Evolutionary conservation across 2,888 invertebrate species (phyloP), one percentile per base, ranked within the genome.

Genomic region (Thumatha senex): DNA sequence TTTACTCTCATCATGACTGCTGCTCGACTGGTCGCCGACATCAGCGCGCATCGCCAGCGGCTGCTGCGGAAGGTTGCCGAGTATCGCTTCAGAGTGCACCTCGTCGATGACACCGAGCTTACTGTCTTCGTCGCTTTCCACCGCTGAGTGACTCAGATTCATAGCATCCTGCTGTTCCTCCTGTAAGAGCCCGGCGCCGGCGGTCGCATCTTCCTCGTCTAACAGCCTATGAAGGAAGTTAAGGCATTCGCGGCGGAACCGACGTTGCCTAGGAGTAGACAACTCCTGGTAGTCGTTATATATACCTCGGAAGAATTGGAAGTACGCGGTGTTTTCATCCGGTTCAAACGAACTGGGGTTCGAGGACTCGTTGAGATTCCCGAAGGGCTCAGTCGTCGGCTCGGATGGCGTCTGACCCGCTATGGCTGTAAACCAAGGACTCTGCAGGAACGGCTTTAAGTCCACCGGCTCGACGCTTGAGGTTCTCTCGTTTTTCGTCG

Each of bases 301-400:
- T 30, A 90, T 80, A 12, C 87, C 86, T 12, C 87, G 79, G 70
- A 90, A 90, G 75, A 90, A 90, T 54, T 89, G 86, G 62, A 89
- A 89, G 70, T 79, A 90, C 1, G 86, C 84, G 4, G 78, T 70
- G 70, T 74, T 83, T 56, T 89, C 90, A 47, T 89, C 89, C 1
- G 82, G 63, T 10, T 76, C 75, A 71, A 86, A 84, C 39, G 74
- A 64, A 1, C 64, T 61, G 5, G 82, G 78, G 51, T 74, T 70
- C 46, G 70, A 70, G 58, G 76, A 67, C 67, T 78, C 80, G 24
- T 80, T 80, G 54, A 66, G 44, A 54, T 62, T 46, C 31, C 68
- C 54, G 56, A 74, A 70, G 2, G 82, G 75, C 51, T 80, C 74
- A 14, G 74, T 55, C 48, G 75, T 73, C 34, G 67, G 31, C 50